Conservation (phyloP, 2,797 vertebrate genomes). For the Vireo griseus region DNA sequence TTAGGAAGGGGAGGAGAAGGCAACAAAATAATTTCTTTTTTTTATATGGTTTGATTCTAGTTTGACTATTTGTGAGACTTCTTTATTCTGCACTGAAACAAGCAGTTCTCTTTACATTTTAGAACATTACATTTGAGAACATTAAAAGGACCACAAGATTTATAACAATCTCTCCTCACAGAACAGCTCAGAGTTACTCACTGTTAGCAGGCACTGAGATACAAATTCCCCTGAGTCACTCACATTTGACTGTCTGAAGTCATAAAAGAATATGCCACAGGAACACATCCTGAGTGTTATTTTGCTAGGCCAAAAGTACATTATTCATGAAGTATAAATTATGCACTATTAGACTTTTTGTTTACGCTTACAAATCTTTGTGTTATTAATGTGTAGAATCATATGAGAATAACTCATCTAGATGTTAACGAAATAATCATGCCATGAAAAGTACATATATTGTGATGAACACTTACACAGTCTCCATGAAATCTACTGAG, state of each 20-base stretch:
- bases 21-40: not conserved
- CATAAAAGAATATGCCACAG: conserved; percentile 15
- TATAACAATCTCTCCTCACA: not conserved
- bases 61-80: not conserved
- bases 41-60: not conserved
- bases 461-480: not conserved
- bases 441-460: not conserved
- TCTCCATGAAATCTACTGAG: not conserved
- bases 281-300: not conserved
- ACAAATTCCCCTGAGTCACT: not conserved
- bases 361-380: not conserved
- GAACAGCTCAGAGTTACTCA: conserved; percentile 22
- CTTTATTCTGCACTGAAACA: not conserved
- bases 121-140: not conserved
- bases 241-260: not conserved
- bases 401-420: not conserved
- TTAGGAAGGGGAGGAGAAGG: not conserved
- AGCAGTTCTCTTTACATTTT: not conserved
- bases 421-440: conserved; percentile 3
- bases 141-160: not conserved
- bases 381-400: not conserved
- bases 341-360: not conserved
- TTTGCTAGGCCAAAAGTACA: not conserved
- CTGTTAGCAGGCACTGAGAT: not conserved
- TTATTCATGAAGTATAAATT: not conserved